Conservation (phyloP, 2,888 invertebrate species). For the Mamestra brassicae region DNA sequence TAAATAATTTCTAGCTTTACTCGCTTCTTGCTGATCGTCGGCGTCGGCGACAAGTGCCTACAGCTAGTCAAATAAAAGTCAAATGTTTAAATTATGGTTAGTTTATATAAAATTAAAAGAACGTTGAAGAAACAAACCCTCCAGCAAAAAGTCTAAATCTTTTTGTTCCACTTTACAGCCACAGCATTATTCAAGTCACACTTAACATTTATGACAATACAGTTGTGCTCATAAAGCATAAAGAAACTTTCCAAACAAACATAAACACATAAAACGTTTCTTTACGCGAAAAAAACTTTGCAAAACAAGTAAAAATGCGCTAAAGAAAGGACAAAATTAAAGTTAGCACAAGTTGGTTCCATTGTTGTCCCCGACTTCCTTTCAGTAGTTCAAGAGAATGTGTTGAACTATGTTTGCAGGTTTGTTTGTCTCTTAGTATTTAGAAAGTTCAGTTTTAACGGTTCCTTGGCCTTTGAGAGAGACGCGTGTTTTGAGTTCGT, state of each 20-base stretch:
- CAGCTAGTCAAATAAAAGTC: no score
- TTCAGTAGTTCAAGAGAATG: slow-evolving; percentile 59
- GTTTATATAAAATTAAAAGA: no score
- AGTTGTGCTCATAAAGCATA: slow-evolving; percentile 5
- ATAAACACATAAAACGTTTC: slow-evolving; percentile 48
- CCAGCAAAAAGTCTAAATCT: neutral
- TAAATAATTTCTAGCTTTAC: no score
- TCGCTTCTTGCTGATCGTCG: no score
- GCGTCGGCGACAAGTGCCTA: no score
- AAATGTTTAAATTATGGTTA: no score
- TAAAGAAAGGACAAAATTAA: slow-evolving; percentile 61
- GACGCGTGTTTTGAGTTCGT: slow-evolving; percentile 33
- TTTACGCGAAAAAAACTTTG: slow-evolving; percentile 37
- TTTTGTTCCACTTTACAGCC: slow-evolving; percentile 2
- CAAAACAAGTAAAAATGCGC: slow-evolving; percentile 56
- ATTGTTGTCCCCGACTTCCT: slow-evolving; percentile 62
- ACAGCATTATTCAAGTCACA: slow-evolving; percentile 13
- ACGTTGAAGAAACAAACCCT: no score
- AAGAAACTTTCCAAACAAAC: slow-evolving; percentile 31
- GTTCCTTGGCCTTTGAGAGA: slow-evolving; percentile 57
- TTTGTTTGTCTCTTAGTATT: slow-evolving; percentile 64
- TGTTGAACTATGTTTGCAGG: slow-evolving; percentile 59
- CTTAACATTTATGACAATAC: slow-evolving; percentile 29
- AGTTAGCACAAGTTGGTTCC: slow-evolving; percentile 56
- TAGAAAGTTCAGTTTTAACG: slow-evolving; percentile 61